Evolutionary conservation across 2,888 invertebrate genomes (phyloP).

Genomic region (Eustalomyia histrio): DNA sequence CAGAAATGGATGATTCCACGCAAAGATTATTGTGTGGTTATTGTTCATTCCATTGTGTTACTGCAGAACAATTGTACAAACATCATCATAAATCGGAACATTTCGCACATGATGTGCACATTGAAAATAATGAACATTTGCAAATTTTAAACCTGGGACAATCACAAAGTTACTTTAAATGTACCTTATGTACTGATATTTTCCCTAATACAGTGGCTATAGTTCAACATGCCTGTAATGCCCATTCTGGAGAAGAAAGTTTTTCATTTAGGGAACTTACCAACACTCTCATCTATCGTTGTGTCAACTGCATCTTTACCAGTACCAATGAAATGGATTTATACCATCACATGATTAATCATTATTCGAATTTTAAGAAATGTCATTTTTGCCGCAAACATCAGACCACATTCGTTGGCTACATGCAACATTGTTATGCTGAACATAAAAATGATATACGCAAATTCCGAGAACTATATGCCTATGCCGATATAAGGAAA

Average conservation of each 20-base stretch:
- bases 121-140: slow-evolving; percentile 56
- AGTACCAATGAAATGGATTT: slow-evolving; percentile 74
- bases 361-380: slow-evolving; percentile 69
- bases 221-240: slow-evolving; percentile 69
- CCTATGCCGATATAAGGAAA: slow-evolving; percentile 64
- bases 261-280: slow-evolving; percentile 70
- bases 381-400: slow-evolving; percentile 70
- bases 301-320: slow-evolving; percentile 79
- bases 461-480: slow-evolving; percentile 68
- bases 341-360: slow-evolving; percentile 79
- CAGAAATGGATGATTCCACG: slow-evolving; percentile 36
- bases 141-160: slow-evolving; percentile 66
- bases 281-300: slow-evolving; percentile 79
- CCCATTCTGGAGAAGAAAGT: slow-evolving; percentile 65
- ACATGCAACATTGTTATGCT: slow-evolving; percentile 74
- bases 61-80: slow-evolving; percentile 54
- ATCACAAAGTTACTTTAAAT: slow-evolving; percentile 71
- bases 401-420: slow-evolving; percentile 69
- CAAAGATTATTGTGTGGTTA: slow-evolving; percentile 70
- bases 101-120: slow-evolving; percentile 69
- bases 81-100: slow-evolving; percentile 69
- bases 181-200: slow-evolving; percentile 72
- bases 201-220: slow-evolving; percentile 70
- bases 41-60: slow-evolving; percentile 68
- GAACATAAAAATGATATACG: slow-evolving; percentile 68